Evolutionary conservation across 2,113 vertebrate species (phyloP), one percentile per base, ranked within the genome.

Genomic region (Chaetops frenatus): DNA sequence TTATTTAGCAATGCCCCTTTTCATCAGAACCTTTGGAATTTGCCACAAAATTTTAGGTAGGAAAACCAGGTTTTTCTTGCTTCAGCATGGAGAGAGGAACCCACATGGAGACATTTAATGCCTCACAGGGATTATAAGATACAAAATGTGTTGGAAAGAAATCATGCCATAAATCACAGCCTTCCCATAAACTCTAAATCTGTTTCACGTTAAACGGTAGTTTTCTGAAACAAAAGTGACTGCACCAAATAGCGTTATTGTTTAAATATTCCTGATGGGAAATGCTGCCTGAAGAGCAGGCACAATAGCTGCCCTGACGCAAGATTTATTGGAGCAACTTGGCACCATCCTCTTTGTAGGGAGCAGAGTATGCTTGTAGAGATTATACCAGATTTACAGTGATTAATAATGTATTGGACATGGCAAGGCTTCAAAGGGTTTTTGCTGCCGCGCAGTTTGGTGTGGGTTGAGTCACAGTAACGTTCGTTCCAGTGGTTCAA

Each of bases 191-290:
- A 88, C 80, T 86, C 79, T 95, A 90, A 95, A 97, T 96, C 89
- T 61, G 57, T 85, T 82, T 47, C 81, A 78, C 2, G 6, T 79
- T 72, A 70, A 51, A 19, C 69, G 6, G 3, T 76, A 72, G 83
- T 96, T 88, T 40, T 81, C 90, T 88, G 82, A 96, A 97, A 91
- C 94, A 94, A 88, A 96, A 97, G 97, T 73, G 90, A 91, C 94
- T 94, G 93, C 86, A 70, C 94, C 90, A 71, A 65, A 94, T 51
- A 57, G 56, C 42, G 78, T 96, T 95, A 96, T 95, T 94, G 96
- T 97, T 97, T 96, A 95, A 97, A 96, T 92, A 86, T 97, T 96
- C 96, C 97, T 97, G 89, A 94, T 79, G 96, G 97, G 97, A 97
- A 94, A 92, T 10, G 64, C 95, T n/a, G 90, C 90, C 47, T 13